These are phyloP conservation scores for Lepidurus apus DNA, from an alignment of 1,140 invertebrate species.

Conservation along the genomic window DNA sequence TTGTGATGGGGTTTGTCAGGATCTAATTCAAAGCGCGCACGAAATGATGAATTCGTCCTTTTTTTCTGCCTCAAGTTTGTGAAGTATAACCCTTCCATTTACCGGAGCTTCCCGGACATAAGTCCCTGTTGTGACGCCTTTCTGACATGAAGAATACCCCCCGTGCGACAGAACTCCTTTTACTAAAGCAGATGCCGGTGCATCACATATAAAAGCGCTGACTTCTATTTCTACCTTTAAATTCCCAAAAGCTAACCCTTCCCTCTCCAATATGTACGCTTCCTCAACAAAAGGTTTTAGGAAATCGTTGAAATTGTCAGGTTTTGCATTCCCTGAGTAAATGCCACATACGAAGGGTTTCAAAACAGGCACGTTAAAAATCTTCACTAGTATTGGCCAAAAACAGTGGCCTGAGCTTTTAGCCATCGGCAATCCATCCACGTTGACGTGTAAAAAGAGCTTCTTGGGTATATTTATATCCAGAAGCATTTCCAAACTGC, in stretches of 20 bases:
- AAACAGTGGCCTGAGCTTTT: not conserved
- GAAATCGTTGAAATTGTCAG: not conserved
- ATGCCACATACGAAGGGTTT: not conserved
- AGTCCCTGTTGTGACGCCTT: not conserved
- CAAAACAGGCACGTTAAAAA: not conserved
- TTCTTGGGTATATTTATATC: not conserved
- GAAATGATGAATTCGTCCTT: too few relatives aligned
- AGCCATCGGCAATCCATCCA: not conserved
- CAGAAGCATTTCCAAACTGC: not conserved
- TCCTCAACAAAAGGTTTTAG: not conserved
- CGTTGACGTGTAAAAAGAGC: not conserved
- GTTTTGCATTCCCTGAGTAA: not conserved
- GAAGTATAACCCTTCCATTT: too few relatives aligned
- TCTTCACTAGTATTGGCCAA: not conserved
- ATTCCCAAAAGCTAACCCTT: not conserved
- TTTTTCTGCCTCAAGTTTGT: too few relatives aligned
- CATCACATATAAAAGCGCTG: not conserved
- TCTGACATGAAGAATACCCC: too few relatives aligned
- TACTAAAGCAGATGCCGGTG: too few relatives aligned
- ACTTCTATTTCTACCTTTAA: not conserved
- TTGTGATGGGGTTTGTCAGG: too few relatives aligned
- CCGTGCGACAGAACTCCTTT: too few relatives aligned
- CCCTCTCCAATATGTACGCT: not conserved
- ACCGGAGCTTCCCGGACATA: not conserved
- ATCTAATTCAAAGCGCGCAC: too few relatives aligned